phyloP scores from a whole-genome alignment of 2,113 vertebrate species.

The Hemiprocne comata region DNA sequence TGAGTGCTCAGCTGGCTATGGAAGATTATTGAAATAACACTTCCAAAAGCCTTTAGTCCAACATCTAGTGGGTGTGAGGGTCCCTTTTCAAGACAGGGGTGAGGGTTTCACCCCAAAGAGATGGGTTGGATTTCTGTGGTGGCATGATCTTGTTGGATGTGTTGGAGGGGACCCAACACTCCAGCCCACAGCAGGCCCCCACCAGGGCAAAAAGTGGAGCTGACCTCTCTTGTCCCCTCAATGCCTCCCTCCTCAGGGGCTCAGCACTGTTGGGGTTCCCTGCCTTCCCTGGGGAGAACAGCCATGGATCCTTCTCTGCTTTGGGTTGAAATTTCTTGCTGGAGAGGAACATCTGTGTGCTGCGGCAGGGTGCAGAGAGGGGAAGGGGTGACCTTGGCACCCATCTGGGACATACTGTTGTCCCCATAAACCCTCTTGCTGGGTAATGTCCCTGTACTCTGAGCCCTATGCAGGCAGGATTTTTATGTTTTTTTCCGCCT shows the following conservation, averaged over 20 bases:
- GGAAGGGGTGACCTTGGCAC: background rate
- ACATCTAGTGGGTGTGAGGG: too few relatives aligned
- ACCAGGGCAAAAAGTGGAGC: background rate
- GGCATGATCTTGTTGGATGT: accelerated
- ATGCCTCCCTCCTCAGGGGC: background rate
- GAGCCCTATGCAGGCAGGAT: background rate
- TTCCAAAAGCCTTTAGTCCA: background rate
- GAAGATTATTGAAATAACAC: background rate
- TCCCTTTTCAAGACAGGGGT: background rate
- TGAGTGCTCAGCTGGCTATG: background rate
- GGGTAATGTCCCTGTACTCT: background rate
- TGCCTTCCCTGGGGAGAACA: background rate
- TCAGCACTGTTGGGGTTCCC: background rate
- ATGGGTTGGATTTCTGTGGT: background rate
- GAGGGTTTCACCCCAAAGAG: background rate
- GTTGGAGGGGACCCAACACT: background rate
- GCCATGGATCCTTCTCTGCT: background rate
- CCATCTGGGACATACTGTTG: background rate
- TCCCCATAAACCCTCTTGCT: background rate
- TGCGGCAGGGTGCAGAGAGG: accelerated
- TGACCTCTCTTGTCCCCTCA: background rate
- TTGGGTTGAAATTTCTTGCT: background rate
- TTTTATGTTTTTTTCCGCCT: background rate
- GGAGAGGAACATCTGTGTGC: background rate
- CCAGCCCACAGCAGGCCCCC: background rate